Conservation (phyloP, 2,113 vertebrate genomes). For the Trachemys scripta region DNA sequence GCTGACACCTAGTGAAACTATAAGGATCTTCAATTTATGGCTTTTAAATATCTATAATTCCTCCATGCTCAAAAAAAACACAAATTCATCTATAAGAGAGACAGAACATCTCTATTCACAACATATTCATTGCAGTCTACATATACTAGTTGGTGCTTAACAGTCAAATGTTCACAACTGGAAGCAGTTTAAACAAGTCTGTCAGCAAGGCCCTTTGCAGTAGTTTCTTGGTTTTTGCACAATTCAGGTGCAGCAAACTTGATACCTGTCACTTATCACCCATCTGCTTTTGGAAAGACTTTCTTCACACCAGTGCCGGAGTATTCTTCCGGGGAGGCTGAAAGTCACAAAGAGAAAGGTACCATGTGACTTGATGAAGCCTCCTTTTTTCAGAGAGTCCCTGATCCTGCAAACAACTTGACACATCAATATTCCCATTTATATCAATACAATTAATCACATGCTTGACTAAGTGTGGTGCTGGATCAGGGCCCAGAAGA, state of each 20-base stretch:
- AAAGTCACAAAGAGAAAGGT: background rate
- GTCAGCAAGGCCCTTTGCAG: accelerated
- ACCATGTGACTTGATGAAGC: background rate
- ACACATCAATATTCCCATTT: background rate
- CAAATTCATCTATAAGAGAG: background rate
- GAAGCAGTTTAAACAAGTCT: background rate
- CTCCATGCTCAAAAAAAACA: background rate
- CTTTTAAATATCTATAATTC: background rate
- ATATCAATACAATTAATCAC: slow-evolving; percentile 5
- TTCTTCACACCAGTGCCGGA: background rate
- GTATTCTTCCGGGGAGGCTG: background rate
- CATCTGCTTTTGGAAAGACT: background rate
- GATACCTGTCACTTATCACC: background rate
- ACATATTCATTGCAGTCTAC: background rate
- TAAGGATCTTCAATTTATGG: background rate
- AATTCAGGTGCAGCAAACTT: background rate
- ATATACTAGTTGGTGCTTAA: background rate
- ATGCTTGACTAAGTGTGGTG: background rate
- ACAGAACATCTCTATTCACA: background rate
- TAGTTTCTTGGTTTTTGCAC: background rate
- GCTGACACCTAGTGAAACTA: slow-evolving; percentile 73
- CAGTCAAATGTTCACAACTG: background rate
- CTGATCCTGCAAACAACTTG: background rate
- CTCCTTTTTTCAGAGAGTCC: background rate
- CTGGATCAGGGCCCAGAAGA: background rate